Evolutionary conservation across 2,113 vertebrate species (phyloP), one percentile per base, ranked within the genome.

Genomic region (Diadophis punctatus): DNA sequence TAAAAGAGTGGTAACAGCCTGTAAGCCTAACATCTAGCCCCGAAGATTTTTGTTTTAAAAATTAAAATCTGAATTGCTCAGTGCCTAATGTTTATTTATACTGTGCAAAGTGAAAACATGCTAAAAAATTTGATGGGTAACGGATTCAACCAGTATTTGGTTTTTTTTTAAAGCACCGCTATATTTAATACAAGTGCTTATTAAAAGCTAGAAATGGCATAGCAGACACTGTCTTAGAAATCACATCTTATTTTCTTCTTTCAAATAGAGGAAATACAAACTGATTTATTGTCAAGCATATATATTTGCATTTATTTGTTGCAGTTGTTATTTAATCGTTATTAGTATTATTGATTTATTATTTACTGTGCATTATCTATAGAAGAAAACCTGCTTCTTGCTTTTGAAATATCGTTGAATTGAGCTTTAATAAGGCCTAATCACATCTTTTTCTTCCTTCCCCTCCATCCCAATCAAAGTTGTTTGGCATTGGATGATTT

Each of bases 401-500:
- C 20, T 86, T 86, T 48, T 27, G 84, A 49, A 86, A 49, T 86
- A 49, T 49, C 2, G 8, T 80, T 86, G 23, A 27, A 27, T 25
- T 86, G 85, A 80, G 8, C 2, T 6, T 74, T 80, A 39, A 43
- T 80, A 80, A 55, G 16, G 20, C 12, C 11, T 5, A 23, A 63
- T 25, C 34, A 20, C 34, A 90, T 48, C 39, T n/a, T 63, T 51
- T 63, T 27, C 52, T 34, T 25, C 55, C 8, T 30, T 23, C 25
- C 8, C 22, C 3, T 10, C 46, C 46, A 23, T n/a, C 10, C 30
- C 12, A 12, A 22, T 48, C 18, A 22, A 88, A 92, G 88, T 23
- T 90, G 12, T 34, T 86, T 86, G 14, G 80, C 80, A 90, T 6
- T 90, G 92, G 88, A 90, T 90, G 27, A 93, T 93, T 34, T 86